Percentiles rank a stretch among this genome's conserved stretches.
Evolutionary conservation across 1,140 invertebrate genomes (phyloP).

Genomic region (Drosophila athabasca): DNA sequence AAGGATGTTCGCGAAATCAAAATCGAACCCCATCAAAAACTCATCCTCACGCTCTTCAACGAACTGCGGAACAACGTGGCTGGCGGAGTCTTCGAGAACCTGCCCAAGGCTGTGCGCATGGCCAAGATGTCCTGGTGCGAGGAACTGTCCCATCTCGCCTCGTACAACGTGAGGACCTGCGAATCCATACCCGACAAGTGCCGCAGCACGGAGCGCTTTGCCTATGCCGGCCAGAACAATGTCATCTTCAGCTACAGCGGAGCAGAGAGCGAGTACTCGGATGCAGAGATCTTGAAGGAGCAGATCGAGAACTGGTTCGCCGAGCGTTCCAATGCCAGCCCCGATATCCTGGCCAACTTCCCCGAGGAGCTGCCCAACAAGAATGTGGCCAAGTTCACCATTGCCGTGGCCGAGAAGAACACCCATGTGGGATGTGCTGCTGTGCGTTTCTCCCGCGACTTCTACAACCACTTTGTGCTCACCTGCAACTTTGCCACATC

Average conservation of each 20-base stretch:
- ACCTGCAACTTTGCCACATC: constrained; percentile 60
- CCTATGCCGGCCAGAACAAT: constrained; percentile 63
- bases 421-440: constrained; percentile 62
- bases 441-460: constrained; percentile 58
- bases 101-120: constrained; percentile 63
- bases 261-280: constrained; percentile 51
- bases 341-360: constrained; percentile 49
- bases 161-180: constrained; percentile 55
- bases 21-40: constrained; percentile 46
- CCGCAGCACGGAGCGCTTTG: constrained; percentile 66
- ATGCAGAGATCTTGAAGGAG: constrained; percentile 58
- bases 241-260: constrained; percentile 66
- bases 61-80: constrained; percentile 64
- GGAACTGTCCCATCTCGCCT: constrained; percentile 52
- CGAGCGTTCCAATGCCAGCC: constrained; percentile 31
- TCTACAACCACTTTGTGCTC: constrained; percentile 64
- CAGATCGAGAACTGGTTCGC: constrained; percentile 66
- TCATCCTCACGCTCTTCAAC: constrained; percentile 56
- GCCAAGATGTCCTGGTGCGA: constrained; percentile 72
- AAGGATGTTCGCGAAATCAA: constrained; percentile 46
- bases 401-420: constrained; percentile 63
- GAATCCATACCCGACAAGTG: constrained; percentile 56
- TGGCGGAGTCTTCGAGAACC: constrained; percentile 40
- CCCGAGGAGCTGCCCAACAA: constrained; percentile 51
- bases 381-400: constrained; percentile 54